Evolutionary conservation across 2,797 vertebrate genomes (phyloP), one percentile per base, ranked within the genome.

Genomic region (Orientallactaga sibirica): DNA sequence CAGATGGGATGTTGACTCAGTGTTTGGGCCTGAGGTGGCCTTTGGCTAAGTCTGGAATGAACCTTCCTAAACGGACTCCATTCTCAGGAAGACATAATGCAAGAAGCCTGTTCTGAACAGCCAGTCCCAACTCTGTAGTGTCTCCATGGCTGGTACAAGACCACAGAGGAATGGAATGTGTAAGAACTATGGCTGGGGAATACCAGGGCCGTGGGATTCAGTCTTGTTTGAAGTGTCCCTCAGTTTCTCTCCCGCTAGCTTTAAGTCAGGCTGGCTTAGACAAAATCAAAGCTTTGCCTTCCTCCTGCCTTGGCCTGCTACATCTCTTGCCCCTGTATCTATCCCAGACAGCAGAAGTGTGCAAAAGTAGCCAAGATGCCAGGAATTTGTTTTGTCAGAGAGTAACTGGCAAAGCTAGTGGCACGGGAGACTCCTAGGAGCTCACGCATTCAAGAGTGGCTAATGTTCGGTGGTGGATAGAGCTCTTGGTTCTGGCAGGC

Each of bases 1-100:
- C 97, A 98, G 97, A 97, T 94, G 96, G 97, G 95, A 96, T 96
- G 95, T 67, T 73, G 93, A 88, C 94, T 95, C 88, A 48, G 96
- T 93, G 79, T 37, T 1, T 82, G 66, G 8, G 9, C 86, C 90
- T 95, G 67, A 79, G 86, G 93, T 94, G 93, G 88, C 95, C 91
- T 90, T 89, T 88, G 84, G 92, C 71, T 93, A 92, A 92, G 92
- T 95, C 80, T 90, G 80, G 90, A 94, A 96, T 96, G 86, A 94
- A 94, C 77, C 70, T 95, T 91, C 90, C 73, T 95, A 95, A 97
- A 96, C 52, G 64, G 61, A n/a, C 41, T 33, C 22, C 61, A 83
- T 37, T 81, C n/a, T 86, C 83, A 27, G 68, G 74, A 68, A 10
- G 64, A 20, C 10, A 24, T 29, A 43, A 29, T 55, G n/a, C 4